These are phyloP conservation scores for Aix galericulata DNA, from an alignment of 2,113 vertebrate species.

Conservation along the genomic window DNA sequence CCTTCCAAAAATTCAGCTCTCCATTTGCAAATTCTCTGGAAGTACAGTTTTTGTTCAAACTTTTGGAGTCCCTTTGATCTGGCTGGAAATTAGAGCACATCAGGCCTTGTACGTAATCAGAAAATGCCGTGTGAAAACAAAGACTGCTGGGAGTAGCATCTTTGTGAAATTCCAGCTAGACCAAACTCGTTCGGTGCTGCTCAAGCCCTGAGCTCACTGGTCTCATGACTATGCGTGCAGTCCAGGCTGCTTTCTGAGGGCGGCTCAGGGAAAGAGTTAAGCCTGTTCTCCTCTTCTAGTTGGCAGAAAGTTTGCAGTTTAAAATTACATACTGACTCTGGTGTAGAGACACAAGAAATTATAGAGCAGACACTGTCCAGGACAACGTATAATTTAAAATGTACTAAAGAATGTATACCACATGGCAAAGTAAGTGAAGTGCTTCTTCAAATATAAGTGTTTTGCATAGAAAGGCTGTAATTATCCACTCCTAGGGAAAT, in stretches of 20 bases:
- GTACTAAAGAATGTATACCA: slow-evolving; percentile 89
- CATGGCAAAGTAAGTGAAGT: slow-evolving; percentile 88
- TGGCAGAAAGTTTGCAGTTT: slow-evolving; percentile 88
- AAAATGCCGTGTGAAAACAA: slow-evolving; percentile 45
- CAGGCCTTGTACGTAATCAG: slow-evolving; percentile 6
- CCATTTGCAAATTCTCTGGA: slow-evolving; percentile 14
- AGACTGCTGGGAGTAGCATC: slow-evolving; percentile 49
- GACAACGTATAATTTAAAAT: slow-evolving; percentile 94
- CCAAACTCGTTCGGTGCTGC: background rate
- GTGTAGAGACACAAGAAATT: slow-evolving; percentile 92
- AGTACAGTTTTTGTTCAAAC: slow-evolving; percentile 4
- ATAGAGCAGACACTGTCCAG: slow-evolving; percentile 89
- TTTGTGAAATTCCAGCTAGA: slow-evolving; percentile 40
- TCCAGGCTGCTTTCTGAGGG: slow-evolving; percentile 49
- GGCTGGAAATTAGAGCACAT: slow-evolving; percentile 1
- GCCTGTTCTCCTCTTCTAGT: slow-evolving; percentile 75
- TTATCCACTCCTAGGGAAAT: slow-evolving; percentile 90
- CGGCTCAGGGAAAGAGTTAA: slow-evolving; percentile 81
- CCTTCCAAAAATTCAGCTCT: background rate
- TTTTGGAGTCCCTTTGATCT: slow-evolving; percentile 18
- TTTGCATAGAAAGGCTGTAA: slow-evolving; percentile 88
- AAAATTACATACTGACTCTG: slow-evolving; percentile 91
- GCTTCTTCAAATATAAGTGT: slow-evolving; percentile 85
- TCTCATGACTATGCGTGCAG: background rate
- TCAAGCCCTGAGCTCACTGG: slow-evolving; percentile 27